These are phyloP conservation scores for Acropternis orthonyx DNA, from an alignment of 2,797 vertebrate species.

Conservation along the genomic window DNA sequence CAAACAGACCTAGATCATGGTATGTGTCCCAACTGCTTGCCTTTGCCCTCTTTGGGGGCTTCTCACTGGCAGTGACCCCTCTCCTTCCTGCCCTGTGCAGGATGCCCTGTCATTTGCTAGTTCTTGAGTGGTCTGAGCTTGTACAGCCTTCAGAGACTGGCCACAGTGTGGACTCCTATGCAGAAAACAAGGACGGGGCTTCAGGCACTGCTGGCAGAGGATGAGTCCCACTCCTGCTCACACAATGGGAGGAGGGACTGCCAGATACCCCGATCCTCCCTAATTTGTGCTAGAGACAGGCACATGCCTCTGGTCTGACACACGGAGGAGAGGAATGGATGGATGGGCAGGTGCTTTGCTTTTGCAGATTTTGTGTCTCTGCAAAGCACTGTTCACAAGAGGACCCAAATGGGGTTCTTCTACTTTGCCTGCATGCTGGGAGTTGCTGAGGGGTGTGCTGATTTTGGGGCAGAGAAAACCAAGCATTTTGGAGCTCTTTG, in stretches of 20 bases:
- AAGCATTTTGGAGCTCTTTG: neutral
- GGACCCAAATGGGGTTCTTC: neutral
- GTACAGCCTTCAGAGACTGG: neutral
- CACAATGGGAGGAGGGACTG: neutral
- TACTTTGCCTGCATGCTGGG: neutral
- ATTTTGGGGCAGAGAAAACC: neutral
- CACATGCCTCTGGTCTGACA: neutral
- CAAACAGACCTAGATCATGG: neutral
- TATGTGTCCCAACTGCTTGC: accelerated
- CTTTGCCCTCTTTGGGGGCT: neutral
- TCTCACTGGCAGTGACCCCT: neutral
- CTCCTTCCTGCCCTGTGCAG: neutral
- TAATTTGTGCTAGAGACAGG: neutral
- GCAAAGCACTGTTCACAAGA: neutral
- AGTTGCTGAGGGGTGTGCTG: neutral
- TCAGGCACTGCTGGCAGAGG: neutral
- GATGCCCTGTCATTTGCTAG: neutral
- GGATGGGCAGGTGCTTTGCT: neutral
- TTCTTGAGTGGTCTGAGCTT: neutral
- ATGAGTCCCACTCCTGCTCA: neutral
- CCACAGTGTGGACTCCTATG: neutral
- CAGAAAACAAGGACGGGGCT: neutral
- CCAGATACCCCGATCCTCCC: neutral
- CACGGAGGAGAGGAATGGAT: neutral
- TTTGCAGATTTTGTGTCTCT: neutral